Percentiles rank a stretch among this genome's conserved stretches.
phyloP scores from a whole-genome alignment of 2,888 invertebrate species.

The Chymomyza amoena region DNA sequence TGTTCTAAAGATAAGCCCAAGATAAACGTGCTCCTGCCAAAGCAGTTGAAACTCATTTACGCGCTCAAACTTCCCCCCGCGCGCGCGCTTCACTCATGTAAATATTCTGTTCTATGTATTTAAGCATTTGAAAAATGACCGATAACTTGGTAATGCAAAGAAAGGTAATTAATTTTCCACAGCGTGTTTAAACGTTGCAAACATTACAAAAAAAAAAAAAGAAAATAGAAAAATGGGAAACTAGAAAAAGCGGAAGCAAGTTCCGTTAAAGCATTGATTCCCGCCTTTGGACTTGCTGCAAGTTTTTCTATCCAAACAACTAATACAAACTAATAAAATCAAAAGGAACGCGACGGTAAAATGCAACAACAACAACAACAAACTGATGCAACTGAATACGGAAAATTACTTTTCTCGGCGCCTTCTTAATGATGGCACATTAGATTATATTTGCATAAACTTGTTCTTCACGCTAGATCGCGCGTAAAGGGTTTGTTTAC shows the following conservation, averaged over 20 bases:
- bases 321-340: not conserved
- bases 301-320: not conserved
- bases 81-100: constrained; percentile 33
- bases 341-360: not conserved
- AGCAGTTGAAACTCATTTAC: constrained; percentile 18
- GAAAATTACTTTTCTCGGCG: not conserved
- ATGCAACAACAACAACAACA: not conserved
- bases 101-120: constrained; percentile 36
- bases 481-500: not conserved
- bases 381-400: not conserved
- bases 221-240: not conserved
- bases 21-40: constrained; percentile 14
- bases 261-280: not conserved
- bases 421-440: not conserved
- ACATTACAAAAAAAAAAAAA: not conserved
- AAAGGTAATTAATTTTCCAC: constrained; percentile 58
- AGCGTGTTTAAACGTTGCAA: not conserved
- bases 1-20: not conserved
- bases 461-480: not conserved
- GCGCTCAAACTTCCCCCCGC: constrained; percentile 30
- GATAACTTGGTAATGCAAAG: constrained; percentile 60
- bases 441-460: not conserved
- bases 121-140: constrained; percentile 61
- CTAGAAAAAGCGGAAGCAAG: not conserved
- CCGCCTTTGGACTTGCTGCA: not conserved